Conservation (phyloP, 2,888 invertebrate species). For the Dione vanillae region DNA sequence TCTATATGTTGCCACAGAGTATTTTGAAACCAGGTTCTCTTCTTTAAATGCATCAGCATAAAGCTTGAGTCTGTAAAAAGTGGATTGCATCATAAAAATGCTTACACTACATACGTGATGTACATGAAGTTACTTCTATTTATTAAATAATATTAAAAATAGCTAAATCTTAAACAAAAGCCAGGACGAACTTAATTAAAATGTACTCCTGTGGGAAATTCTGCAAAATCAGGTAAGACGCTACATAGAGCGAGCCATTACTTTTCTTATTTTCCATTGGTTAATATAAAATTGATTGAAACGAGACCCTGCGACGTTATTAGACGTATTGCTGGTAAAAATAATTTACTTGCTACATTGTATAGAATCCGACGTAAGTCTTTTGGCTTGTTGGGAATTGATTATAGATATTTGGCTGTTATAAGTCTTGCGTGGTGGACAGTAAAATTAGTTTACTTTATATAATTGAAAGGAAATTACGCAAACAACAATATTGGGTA, state of each 20-base stretch:
- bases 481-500: too few relatives aligned
- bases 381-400: background rate
- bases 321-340: slow-evolving; percentile 9
- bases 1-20: too few relatives aligned
- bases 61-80: too few relatives aligned
- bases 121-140: background rate
- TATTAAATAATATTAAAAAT: slow-evolving; percentile 28
- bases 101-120: background rate
- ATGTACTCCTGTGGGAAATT: slow-evolving; percentile 41
- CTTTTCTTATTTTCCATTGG: slow-evolving; percentile 34
- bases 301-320: slow-evolving; percentile 27
- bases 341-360: background rate
- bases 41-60: too few relatives aligned
- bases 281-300: slow-evolving; percentile 40
- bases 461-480: too few relatives aligned
- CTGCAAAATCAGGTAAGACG: slow-evolving; percentile 37
- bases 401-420: too few relatives aligned
- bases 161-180: slow-evolving; percentile 35
- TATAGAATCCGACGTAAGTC: background rate
- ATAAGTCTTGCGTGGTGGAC: too few relatives aligned
- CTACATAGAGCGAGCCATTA: slow-evolving; percentile 26
- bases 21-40: too few relatives aligned
- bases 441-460: too few relatives aligned
- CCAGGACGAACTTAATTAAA: slow-evolving; percentile 40
- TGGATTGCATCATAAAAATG: background rate